Evolutionary conservation across 2,797 vertebrate species (phyloP).

Genomic region (Parauchenoglanis punctatus): DNA sequence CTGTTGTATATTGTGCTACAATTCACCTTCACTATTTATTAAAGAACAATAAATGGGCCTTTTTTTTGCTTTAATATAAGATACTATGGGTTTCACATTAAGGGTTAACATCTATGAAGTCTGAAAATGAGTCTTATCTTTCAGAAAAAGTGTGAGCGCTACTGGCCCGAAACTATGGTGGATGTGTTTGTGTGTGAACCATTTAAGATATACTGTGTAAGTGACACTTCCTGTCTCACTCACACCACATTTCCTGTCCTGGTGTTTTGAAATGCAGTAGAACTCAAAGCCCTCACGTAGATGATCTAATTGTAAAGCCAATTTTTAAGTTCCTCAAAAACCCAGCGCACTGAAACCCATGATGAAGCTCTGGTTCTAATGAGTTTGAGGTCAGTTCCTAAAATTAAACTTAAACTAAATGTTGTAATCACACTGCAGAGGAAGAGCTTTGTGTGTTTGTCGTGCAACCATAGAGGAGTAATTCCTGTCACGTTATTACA

Average conservation of each 20-base stretch:
- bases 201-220: conserved; percentile 86
- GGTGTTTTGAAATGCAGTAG: conserved; percentile 1
- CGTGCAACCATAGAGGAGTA: neutral
- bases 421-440: neutral
- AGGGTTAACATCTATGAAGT: neutral
- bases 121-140: conserved; percentile 4
- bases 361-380: neutral
- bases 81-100: neutral
- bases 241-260: conserved; percentile 57
- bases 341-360: neutral
- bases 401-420: neutral
- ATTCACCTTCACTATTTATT: neutral
- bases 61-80: neutral
- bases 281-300: neutral
- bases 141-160: conserved; percentile 96
- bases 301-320: no score
- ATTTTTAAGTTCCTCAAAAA: neutral
- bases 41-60: neutral
- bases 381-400: neutral
- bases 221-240: conserved; percentile 60
- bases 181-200: conserved; percentile 75
- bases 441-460: neutral
- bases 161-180: conserved; percentile 82
- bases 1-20: neutral
- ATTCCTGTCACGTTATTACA: neutral